Evolutionary conservation across 2,888 invertebrate genomes (phyloP).

Genomic region (Lasioglossum vierecki): DNA sequence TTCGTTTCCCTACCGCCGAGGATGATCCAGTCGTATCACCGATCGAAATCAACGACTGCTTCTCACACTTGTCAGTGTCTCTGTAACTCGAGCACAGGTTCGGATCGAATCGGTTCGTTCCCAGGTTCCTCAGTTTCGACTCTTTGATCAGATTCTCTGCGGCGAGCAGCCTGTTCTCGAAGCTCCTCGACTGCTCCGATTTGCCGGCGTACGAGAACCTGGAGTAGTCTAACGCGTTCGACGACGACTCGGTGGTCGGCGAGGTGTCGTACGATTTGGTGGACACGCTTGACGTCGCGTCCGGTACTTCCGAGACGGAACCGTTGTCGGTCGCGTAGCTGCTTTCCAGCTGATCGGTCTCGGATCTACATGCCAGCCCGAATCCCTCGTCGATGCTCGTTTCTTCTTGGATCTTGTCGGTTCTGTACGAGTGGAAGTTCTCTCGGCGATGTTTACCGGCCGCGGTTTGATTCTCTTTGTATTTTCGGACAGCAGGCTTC

Average conservation of each 20-base stretch:
- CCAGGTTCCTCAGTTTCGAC: slow-evolving; percentile 78
- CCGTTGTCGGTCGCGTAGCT: slow-evolving; percentile 42
- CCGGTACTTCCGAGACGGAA: slow-evolving; percentile 67
- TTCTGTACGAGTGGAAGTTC: slow-evolving; percentile 70
- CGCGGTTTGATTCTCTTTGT: slow-evolving; percentile 67
- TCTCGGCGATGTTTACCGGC: slow-evolving; percentile 63
- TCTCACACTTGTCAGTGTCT: slow-evolving; percentile 79
- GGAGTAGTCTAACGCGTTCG: slow-evolving; percentile 72
- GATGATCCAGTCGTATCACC: slow-evolving; percentile 65
- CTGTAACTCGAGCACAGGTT: slow-evolving; percentile 76
- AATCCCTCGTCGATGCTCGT: slow-evolving; percentile 70
- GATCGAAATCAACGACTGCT: slow-evolving; percentile 73
- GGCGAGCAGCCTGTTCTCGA: slow-evolving; percentile 78
- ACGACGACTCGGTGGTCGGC: slow-evolving; percentile 77
- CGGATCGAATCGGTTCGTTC: slow-evolving; percentile 68
- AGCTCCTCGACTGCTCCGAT: slow-evolving; percentile 71
- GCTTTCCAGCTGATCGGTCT: slow-evolving; percentile 41
- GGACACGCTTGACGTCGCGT: slow-evolving; percentile 71
- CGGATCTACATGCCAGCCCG: not conserved
- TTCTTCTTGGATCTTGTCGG: slow-evolving; percentile 81
- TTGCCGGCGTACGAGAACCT: slow-evolving; percentile 46
- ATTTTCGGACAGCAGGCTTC: slow-evolving; percentile 67
- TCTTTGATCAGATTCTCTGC: slow-evolving; percentile 82
- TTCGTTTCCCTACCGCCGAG: slow-evolving; percentile 66
- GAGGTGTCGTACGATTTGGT: slow-evolving; percentile 76